Conservation (phyloP, 2,113 vertebrate genomes). For the Psilopogon haemacephalus region DNA sequence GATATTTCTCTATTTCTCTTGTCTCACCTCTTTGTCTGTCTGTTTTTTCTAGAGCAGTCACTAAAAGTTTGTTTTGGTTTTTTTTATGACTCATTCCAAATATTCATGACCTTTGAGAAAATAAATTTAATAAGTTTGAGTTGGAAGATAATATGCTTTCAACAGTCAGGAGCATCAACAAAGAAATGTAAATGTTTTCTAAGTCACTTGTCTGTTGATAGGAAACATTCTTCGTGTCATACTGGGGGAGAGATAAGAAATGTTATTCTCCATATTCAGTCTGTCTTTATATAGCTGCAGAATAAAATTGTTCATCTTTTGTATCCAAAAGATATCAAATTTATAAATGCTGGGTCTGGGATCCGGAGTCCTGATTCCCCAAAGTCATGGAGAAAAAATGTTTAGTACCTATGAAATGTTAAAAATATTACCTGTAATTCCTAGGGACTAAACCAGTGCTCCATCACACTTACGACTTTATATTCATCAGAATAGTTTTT, state of each 20-base stretch:
- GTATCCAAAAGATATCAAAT: neutral
- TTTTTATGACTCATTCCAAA: neutral
- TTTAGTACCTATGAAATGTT: neutral
- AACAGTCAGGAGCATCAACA: neutral
- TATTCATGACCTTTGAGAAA: neutral
- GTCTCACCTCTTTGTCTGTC: neutral
- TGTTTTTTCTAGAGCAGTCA: neutral
- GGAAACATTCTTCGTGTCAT: neutral
- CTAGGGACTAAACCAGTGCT: neutral
- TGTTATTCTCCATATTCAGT: neutral
- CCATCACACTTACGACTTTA: neutral
- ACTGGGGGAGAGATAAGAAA: neutral
- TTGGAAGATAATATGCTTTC: neutral
- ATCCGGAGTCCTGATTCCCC: neutral
- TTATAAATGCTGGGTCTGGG: neutral
- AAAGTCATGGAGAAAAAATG: neutral
- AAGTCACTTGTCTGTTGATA: neutral
- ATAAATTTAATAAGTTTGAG: neutral
- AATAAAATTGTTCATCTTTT: neutral
- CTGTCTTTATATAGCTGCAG: neutral
- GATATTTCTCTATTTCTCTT: neutral
- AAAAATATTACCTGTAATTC: neutral
- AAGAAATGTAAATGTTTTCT: neutral
- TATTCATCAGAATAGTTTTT: neutral
- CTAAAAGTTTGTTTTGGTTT: neutral